Base-by-base conservation (phyloP, 2,888 invertebrate species). In the Cephus rjabovi region DNA sequence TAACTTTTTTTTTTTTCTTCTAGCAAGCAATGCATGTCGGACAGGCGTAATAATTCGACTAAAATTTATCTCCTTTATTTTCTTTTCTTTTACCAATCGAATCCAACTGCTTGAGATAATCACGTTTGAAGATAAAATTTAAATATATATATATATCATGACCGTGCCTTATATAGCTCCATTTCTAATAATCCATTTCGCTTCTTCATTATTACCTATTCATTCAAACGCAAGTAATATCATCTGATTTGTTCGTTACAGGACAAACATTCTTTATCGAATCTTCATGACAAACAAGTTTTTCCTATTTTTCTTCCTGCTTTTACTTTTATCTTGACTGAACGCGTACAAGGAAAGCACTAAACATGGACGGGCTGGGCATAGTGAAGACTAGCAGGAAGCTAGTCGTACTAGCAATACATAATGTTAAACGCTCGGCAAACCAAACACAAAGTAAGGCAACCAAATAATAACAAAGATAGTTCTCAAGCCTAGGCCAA, bases 361-460 rank as follows among this genome's bases (percentile, higher is more conserved):
- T 86, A 84, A 83, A 85, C 82, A 87, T 89, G 90, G 90, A 90
- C 89, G 91, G 91, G 89, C 30, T 85, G 87, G 86, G 89, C 90
- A 80, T 89, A 89, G 89, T 87, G 85, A 85, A 82, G 89, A 90
- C 90, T 90, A 91, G 89, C 89, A 74, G 77, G 76, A 73, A 82
- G 86, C 88, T 90, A 89, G 89, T 86, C 89, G 81, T 83, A 88
- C 87, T 86, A 90, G 90, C 90, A 73, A 34, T 70, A 23, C 34
- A 34, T 79, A 75, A 77, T 69, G 75, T 75, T 79, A 40, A 56
- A 76, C 34, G 73, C 73, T 81, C 82, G 77, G 81, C 84, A 40
- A 83, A 81, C 79, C 68, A 77, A 83, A 81, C 75, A 81, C 73
- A 75, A 73, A 78, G 76, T 84, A 84, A 87, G 86, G 85, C 86